A percentile compares a stretch with the other conserved stretches of the same genome.
phyloP scores from a whole-genome alignment of 2,888 invertebrate species.

The Scelioninae gen. 2 region DNA sequence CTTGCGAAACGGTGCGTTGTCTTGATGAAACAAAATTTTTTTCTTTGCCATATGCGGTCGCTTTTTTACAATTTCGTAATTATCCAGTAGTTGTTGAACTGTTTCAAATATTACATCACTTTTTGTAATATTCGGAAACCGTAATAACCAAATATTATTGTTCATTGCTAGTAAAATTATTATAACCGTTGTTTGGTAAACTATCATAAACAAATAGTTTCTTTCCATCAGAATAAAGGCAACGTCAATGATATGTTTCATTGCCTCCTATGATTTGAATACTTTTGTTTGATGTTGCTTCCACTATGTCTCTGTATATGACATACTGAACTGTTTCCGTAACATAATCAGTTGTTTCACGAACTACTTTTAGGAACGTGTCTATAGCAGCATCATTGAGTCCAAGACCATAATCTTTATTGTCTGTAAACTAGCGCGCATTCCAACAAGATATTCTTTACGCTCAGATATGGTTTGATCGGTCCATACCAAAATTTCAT shows the following conservation, averaged over 20 bases:
- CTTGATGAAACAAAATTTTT: no score
- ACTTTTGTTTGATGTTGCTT: background rate
- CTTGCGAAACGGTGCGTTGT: no score
- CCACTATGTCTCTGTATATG: background rate
- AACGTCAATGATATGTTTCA: background rate
- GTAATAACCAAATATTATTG: background rate
- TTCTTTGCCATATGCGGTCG: no score
- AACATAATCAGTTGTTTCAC: background rate
- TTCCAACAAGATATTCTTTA: background rate
- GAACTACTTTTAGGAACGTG: slow-evolving; percentile 5
- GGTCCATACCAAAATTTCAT: background rate
- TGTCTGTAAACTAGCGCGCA: background rate
- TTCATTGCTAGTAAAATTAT: background rate
- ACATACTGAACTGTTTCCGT: slow-evolving; percentile 3
- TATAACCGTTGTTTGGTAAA: background rate
- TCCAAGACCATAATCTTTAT: background rate
- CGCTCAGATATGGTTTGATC: background rate
- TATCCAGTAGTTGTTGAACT: slow-evolving; percentile 45
- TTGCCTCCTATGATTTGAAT: slow-evolving; percentile 1
- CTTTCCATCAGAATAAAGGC: background rate
- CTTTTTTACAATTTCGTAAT: no score
- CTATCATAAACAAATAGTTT: slow-evolving; percentile 13
- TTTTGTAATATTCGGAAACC: background rate
- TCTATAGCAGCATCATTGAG: background rate
- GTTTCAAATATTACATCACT: background rate